Evolutionary conservation across 2,888 invertebrate genomes (phyloP).

Genomic region (Pristionchus maxplancki): DNA sequence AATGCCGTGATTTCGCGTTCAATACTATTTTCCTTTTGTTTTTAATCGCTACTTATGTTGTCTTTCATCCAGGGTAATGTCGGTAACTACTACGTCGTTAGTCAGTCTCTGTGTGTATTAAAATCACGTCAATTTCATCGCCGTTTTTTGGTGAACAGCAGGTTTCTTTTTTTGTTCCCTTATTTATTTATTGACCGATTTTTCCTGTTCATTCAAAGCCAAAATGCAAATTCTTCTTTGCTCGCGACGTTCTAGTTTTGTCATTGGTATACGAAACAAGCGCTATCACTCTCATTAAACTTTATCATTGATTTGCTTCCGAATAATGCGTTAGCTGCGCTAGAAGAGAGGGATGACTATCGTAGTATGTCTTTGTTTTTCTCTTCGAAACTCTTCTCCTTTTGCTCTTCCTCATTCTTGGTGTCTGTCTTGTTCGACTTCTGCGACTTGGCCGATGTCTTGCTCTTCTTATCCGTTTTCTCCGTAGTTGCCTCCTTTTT

Average conservation of each 20-base stretch:
- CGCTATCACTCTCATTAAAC: not conserved
- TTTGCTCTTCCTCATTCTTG: not conserved
- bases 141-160: not conserved
- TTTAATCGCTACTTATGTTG: not conserved
- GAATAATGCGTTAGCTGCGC: slow-evolving; percentile 18
- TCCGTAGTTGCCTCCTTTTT: not conserved
- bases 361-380: not conserved
- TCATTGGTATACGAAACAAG: no score
- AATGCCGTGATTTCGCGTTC: not conserved
- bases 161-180: no score
- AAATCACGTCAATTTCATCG: not conserved
- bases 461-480: slow-evolving; percentile 29
- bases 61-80: not conserved
- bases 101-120: not conserved
- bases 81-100: not conserved
- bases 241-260: no score
- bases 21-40: not conserved
- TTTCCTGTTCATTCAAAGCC: not conserved
- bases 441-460: not conserved
- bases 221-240: no score
- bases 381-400: not conserved
- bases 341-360: not conserved
- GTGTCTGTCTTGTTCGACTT: slow-evolving; percentile 4
- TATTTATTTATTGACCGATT: no score
- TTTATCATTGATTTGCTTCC: slow-evolving; percentile 26